phyloP scores from a whole-genome alignment of 2,888 invertebrate genomes.

The Dolomedes plantarius region DNA sequence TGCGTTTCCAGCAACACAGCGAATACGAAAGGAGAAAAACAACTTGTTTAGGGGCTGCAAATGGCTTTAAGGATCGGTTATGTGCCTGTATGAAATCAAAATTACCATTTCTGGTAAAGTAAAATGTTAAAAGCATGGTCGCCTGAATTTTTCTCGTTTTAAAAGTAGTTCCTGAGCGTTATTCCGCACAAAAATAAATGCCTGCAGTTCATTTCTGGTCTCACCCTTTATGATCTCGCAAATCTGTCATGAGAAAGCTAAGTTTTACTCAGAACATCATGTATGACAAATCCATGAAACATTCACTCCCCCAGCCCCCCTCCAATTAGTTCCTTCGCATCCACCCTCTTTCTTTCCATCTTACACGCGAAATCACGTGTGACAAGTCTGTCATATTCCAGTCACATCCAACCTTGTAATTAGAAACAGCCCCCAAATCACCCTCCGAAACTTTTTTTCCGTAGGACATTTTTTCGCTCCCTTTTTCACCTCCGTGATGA shows the following conservation, averaged over 20 bases:
- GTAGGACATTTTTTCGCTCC: background rate
- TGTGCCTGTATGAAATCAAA: no score
- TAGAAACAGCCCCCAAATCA: conserved; percentile 45
- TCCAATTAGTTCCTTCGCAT: background rate
- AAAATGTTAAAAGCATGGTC: no score
- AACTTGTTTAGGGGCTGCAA: no score
- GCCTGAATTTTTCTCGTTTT: no score
- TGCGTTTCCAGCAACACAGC: no score
- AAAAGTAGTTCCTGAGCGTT: no score
- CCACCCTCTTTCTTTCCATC: background rate
- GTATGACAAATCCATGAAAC: conserved; percentile 12
- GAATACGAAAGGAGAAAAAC: no score
- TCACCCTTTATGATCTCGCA: background rate
- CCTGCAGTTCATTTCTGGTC: no score
- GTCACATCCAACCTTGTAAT: conserved; percentile 45
- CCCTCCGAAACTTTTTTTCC: conserved; percentile 19
- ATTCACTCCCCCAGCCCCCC: background rate
- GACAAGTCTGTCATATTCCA: conserved; percentile 4
- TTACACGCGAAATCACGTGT: conserved; percentile 1
- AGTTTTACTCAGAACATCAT: background rate
- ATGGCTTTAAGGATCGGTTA: no score
- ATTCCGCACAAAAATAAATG: no score
- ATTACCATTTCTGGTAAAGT: no score
- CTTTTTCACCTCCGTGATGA: conserved; percentile 30
- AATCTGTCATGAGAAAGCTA: background rate